Conservation (phyloP, 2,113 vertebrate species). For the Manacus vitellinus region DNA sequence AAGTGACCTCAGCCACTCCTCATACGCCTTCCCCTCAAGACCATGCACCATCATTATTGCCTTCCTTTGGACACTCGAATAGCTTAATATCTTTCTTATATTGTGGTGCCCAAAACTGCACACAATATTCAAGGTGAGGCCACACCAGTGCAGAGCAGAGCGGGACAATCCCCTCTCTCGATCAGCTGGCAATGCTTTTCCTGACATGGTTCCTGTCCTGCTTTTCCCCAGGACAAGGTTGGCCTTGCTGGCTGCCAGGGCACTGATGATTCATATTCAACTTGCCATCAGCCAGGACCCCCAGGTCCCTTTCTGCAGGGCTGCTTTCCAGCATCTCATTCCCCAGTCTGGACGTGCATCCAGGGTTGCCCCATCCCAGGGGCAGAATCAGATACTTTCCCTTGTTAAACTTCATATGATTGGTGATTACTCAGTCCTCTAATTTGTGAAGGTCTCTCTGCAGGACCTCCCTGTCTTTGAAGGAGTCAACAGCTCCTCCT, state of each 20-base stretch:
- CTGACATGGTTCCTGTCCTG: neutral
- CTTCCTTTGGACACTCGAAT: neutral
- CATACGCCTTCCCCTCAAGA: neutral
- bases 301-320: neutral
- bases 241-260: neutral
- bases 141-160: neutral
- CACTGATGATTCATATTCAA: neutral
- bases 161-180: neutral
- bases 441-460: neutral
- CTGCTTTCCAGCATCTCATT: neutral
- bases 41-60: no score
- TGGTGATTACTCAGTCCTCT: neutral
- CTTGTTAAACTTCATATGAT: neutral
- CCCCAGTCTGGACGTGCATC: neutral
- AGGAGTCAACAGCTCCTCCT: neutral
- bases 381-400: neutral
- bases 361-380: neutral
- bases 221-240: neutral
- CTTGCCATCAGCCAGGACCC: neutral
- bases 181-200: neutral
- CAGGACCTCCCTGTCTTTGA: neutral
- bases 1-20: neutral
- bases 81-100: neutral
- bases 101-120: neutral
- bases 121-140: neutral